Evolutionary conservation across 2,888 invertebrate genomes (phyloP).

Genomic region (Aelia acuminata): DNA sequence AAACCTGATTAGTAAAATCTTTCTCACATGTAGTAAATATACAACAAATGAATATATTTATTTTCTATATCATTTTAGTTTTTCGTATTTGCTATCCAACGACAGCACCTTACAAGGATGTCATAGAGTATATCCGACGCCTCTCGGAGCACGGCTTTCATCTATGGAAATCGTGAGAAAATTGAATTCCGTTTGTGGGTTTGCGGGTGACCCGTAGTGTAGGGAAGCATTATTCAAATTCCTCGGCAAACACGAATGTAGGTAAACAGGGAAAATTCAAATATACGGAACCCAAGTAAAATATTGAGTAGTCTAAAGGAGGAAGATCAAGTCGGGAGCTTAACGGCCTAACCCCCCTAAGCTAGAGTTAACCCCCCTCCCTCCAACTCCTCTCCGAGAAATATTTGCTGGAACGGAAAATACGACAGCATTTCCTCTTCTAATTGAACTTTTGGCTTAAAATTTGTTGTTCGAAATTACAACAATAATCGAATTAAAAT

Average conservation of each 20-base stretch:
- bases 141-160: background rate
- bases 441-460: background rate
- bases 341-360: background rate
- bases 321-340: slow-evolving; percentile 9
- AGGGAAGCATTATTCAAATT: slow-evolving; percentile 18
- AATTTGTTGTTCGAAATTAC: background rate
- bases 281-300: slow-evolving; percentile 32
- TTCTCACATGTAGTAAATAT: too few species aligned
- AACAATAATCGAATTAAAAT: too few species aligned
- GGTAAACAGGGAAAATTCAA: slow-evolving; percentile 15
- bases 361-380: slow-evolving; percentile 14
- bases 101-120: too few species aligned
- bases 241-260: slow-evolving; percentile 8
- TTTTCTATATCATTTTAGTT: too few species aligned
- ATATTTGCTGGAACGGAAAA: slow-evolving; percentile 23
- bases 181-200: slow-evolving; percentile 2
- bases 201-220: slow-evolving; percentile 30
- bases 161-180: slow-evolving; percentile 24
- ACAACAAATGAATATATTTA: too few species aligned
- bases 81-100: too few species aligned
- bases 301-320: slow-evolving; percentile 22
- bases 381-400: too few species aligned
- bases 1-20: too few species aligned
- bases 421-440: background rate
- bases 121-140: background rate